A percentile compares a stretch with the other conserved stretches of the same genome.
These are phyloP conservation scores for Percopsis omiscomaycus DNA, from an alignment of 2,797 vertebrate species.

Conservation along the genomic window DNA sequence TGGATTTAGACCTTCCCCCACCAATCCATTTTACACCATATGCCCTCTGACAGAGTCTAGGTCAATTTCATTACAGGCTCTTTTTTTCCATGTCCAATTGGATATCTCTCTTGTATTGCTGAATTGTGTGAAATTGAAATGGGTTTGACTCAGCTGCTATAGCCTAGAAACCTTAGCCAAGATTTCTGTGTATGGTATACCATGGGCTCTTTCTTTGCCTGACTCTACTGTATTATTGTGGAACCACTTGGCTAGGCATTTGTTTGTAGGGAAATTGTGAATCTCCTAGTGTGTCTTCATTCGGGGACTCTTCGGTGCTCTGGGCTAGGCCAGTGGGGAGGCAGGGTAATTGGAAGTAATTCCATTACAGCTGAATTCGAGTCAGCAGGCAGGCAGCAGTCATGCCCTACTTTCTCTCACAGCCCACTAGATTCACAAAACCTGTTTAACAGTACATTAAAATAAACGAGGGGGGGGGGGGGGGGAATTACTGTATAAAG, in stretches of 20 bases:
- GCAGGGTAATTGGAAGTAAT: constrained; percentile 70
- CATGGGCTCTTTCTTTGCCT: constrained; percentile 13
- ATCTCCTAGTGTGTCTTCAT: constrained; percentile 29
- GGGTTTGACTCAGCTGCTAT: constrained; percentile 37
- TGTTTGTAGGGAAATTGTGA: constrained; percentile 18
- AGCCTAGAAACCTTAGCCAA: constrained; percentile 10
- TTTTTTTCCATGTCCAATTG: constrained; percentile 34
- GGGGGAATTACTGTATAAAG: background rate
- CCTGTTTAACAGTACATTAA: background rate
- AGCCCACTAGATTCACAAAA: constrained; percentile 19
- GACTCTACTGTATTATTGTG: constrained; percentile 24
- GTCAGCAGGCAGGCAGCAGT: constrained; percentile 50
- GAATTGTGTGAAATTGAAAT: constrained; percentile 42
- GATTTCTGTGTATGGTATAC: constrained; percentile 16
- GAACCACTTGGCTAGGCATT: constrained; percentile 16
- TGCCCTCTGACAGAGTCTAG: constrained; percentile 24
- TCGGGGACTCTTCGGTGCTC: constrained; percentile 28
- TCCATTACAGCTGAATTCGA: constrained; percentile 67
- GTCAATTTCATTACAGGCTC: constrained; percentile 29
- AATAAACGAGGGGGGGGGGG: constrained; percentile 24
- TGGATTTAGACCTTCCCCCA: constrained; percentile 13
- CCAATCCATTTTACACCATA: constrained; percentile 1
- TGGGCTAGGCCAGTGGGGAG: constrained; percentile 45
- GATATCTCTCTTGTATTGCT: constrained; percentile 18
- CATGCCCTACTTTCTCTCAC: constrained; percentile 28